These are phyloP conservation scores for Linnaemya tessellans DNA, from an alignment of 2,888 invertebrate species.

Conservation along the genomic window DNA sequence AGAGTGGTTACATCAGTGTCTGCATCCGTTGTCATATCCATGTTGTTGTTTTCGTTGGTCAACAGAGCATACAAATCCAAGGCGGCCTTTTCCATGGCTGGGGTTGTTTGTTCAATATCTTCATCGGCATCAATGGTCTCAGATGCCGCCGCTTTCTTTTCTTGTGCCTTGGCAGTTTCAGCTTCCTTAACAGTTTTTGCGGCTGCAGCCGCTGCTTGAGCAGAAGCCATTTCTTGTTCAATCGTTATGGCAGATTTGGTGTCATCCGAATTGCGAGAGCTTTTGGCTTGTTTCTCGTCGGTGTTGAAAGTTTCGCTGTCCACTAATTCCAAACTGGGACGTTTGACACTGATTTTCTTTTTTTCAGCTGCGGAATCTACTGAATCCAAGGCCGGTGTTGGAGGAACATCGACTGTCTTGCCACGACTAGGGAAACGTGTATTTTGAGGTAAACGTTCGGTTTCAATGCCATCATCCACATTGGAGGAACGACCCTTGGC, in stretches of 20 bases:
- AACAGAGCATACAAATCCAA: constrained; percentile 92
- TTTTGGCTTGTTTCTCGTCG: constrained; percentile 82
- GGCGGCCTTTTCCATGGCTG: constrained; percentile 92
- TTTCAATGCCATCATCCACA: constrained; percentile 76
- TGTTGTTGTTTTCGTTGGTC: constrained; percentile 87
- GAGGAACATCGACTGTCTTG: constrained; percentile 83
- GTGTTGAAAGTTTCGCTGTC: constrained; percentile 93
- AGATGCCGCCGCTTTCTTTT: constrained; percentile 61
- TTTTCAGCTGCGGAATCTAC: constrained; percentile 85
- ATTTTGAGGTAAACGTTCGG: constrained; percentile 88
- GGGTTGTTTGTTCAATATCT: constrained; percentile 83
- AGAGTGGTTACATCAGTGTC: constrained; percentile 79
- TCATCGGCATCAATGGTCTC: constrained; percentile 71
- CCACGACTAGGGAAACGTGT: constrained; percentile 93
- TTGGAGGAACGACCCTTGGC: constrained; percentile 83
- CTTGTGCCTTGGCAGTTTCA: constrained; percentile 72
- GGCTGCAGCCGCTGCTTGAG: constrained; percentile 73
- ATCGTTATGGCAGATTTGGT: constrained; percentile 77
- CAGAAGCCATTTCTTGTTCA: constrained; percentile 78
- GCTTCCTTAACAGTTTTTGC: constrained; percentile 70
- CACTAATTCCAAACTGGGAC: constrained; percentile 91
- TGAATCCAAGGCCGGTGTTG: constrained; percentile 85
- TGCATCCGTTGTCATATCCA: constrained; percentile 82
- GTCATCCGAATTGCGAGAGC: constrained; percentile 81
- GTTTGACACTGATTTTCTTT: constrained; percentile 84